Evolutionary conservation across 2,797 vertebrate genomes (phyloP).

Genomic region (Bovichtus variegatus): DNA sequence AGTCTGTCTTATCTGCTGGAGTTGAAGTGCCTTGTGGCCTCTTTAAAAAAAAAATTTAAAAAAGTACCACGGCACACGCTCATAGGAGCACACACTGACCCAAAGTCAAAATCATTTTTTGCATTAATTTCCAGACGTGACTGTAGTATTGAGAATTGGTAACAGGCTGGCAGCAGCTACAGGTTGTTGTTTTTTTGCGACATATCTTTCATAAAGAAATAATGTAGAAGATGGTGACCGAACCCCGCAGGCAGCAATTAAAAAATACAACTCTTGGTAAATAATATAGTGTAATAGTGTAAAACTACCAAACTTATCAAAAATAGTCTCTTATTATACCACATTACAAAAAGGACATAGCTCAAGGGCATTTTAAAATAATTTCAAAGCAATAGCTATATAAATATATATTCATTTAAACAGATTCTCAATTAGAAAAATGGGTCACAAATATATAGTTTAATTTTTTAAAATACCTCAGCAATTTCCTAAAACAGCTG

Average conservation of each 20-base stretch:
- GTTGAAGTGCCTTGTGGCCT: background rate
- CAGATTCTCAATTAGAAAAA: no score
- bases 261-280: background rate
- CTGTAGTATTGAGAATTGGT: background rate
- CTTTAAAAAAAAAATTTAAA: conserved; percentile 18
- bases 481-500: no score
- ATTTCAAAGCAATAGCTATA: no score
- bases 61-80: conserved; percentile 6
- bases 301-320: no score
- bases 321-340: no score
- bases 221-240: background rate
- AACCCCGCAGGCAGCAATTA: background rate
- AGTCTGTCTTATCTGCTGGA: conserved; percentile 31
- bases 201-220: background rate
- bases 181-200: background rate
- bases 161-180: background rate
- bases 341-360: no score
- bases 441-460: no score
- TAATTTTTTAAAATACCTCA: no score
- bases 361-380: no score
- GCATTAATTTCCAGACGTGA: background rate
- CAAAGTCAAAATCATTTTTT: background rate
- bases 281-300: no score
- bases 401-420: no score
- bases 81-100: conserved; percentile 1